Evolutionary conservation across 2,888 invertebrate genomes (phyloP), one percentile per base, ranked within the genome.

Genomic region (Beris morrisii): DNA sequence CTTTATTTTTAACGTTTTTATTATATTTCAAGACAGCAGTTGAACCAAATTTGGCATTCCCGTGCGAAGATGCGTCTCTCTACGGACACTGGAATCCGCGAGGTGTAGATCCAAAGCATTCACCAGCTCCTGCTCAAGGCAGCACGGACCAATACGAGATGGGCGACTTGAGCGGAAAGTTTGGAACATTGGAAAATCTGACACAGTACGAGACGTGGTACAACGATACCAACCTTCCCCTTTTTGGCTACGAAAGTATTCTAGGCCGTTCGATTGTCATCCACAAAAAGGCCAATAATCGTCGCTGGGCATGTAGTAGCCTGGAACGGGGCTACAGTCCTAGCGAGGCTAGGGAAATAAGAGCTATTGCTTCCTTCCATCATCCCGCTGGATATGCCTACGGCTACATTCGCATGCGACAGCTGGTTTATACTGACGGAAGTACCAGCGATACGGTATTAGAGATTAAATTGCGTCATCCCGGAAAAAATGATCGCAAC

Each of bases 321-420:
- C 84, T 95, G 46, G 92, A 92, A 79, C 86, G 94, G 72, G 94
- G 94, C 1, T 94, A 93, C 80, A 90, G 93, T 69, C 92, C 93
- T 0, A 88, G 90, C 0, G 94, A 95, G 77, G 94, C 93, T 0
- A 83, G 91, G 44, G 93, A 95, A 82, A 83, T 93, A 55, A 84
- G 92, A 66, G 95, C 88, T 3, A 91, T 94, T 68, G 95, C 94
- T 2, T 93, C 93, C 0, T 97, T 97, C 80, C 94, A 95, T 82
- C 92, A 95, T 83, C 79, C 79, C 5, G 93, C 93, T 0, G 93
- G 95, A 0, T 92, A 88, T 79, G 92, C 93, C 0, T 88, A 85
- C 79, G 96, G 97, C 4, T 93, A 92, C 77, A 83, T 97, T 63
- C 85, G 91, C 78, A 87, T 96, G 89, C 90, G 90, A 11, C 96